Evolutionary conservation across 2,113 vertebrate genomes (phyloP).

Genomic region (Cheirogaleus medius): DNA sequence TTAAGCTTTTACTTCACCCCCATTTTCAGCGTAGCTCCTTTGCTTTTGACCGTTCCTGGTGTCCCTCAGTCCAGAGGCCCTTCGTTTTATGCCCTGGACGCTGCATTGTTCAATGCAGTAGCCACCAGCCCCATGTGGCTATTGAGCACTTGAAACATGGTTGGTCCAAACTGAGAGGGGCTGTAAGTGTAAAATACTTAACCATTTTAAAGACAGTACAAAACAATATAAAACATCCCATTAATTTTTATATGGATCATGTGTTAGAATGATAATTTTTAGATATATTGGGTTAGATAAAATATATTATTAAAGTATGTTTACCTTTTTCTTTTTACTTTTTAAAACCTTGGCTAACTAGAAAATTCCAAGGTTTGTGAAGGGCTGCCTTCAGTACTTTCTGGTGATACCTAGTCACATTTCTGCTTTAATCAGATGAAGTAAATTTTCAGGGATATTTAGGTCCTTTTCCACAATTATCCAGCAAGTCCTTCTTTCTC

Average conservation of each 20-base stretch:
- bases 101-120: background rate
- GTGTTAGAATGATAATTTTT: background rate
- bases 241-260: background rate
- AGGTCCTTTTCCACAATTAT: background rate
- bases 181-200: background rate
- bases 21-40: background rate
- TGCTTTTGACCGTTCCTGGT: background rate
- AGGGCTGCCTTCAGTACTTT: background rate
- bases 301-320: background rate
- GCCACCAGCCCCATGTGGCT: background rate
- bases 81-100: background rate
- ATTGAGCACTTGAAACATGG: background rate
- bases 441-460: background rate
- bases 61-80: background rate
- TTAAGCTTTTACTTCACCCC: background rate
- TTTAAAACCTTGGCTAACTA: background rate
- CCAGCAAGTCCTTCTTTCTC: background rate
- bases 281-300: background rate
- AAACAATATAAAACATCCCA: background rate
- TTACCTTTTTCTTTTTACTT: background rate
- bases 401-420: background rate
- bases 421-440: background rate
- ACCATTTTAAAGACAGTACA: background rate
- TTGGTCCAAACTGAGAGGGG: background rate
- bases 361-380: background rate